Base-by-base conservation (phyloP, 2,113 vertebrate genomes). In the Ictidomys tridecemlineatus region DNA sequence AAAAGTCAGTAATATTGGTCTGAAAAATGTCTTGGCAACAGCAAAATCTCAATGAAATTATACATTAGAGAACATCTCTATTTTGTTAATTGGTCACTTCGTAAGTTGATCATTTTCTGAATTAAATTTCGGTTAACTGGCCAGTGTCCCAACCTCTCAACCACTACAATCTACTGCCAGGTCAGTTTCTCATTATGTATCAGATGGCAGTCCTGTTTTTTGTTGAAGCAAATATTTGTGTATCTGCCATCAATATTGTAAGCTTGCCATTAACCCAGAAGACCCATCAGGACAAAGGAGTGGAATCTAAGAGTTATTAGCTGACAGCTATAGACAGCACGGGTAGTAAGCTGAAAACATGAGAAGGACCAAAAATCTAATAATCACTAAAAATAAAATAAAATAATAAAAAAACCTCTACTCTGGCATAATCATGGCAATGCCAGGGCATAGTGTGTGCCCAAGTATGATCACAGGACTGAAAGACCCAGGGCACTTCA, bases 41-140 rank as follows among this genome's bases (percentile, higher is more conserved):
- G 13, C 20, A 86, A 96, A 67, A 76, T 2, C 2, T 24, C 20
- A 63, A 6, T 48, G 42, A 96, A 92, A 84, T 84, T 61, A 96
- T 56, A 76, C 13, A 56, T 2, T 87, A 65, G 76, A 90, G 13
- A 84, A 53, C 7, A 89, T 53, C 79, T 91, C 56, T 95, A 76
- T 77, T 74, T 84, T 51, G 56, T 87, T 93, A 83, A 86, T 74
- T 94, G 8, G 53, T 79, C 53, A 79, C 73, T 88, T 96, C 69
- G 90, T 76, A 96, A 96, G 58, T 0, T 37, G 28, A 53, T 82
- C 14, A 56, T 89, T 93, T 97, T 94, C 73, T 91, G 28, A 93
- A 89, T 97, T 96, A 89, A 85, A 70, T 93, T 96, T 97, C 83
- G 94, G 70, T 79, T 92, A 87, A 53, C 58, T 94, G 80, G 42